Evolutionary conservation across 2,113 vertebrate species (phyloP).

Genomic region (Sorex araneus): DNA sequence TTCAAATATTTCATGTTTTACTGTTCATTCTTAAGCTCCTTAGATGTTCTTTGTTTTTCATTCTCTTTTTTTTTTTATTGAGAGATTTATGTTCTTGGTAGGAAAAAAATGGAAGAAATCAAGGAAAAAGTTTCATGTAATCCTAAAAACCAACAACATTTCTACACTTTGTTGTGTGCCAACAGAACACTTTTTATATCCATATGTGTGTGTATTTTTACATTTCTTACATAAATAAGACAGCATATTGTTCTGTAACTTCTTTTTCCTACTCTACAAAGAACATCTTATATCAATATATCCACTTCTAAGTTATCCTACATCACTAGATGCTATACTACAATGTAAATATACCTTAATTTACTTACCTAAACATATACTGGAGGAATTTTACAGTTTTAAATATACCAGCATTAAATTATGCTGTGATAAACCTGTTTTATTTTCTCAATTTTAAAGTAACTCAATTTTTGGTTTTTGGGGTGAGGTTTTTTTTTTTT

Average conservation of each 20-base stretch:
- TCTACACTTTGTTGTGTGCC: neutral
- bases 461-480: too few species aligned
- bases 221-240: neutral
- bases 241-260: neutral
- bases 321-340: neutral
- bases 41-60: conserved; percentile 19
- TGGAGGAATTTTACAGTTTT: neutral
- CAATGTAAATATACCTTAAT: neutral
- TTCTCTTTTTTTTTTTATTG: neutral
- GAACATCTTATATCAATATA: neutral
- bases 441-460: neutral
- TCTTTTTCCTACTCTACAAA: neutral
- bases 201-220: neutral
- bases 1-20: conserved; percentile 35
- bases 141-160: neutral
- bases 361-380: conserved; percentile 2
- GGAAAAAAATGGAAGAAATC: conserved; percentile 11
- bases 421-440: conserved; percentile 37
- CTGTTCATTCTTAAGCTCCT: conserved; percentile 34
- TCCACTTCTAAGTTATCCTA: neutral
- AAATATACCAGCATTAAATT: neutral
- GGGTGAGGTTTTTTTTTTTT: too few species aligned
- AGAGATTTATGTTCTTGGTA: neutral
- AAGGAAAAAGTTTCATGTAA: neutral
- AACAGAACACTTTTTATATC: neutral